Percentiles rank a stretch among this genome's conserved stretches.
phyloP scores from a whole-genome alignment of 2,888 invertebrate genomes.

The Agonopterix arenella region DNA sequence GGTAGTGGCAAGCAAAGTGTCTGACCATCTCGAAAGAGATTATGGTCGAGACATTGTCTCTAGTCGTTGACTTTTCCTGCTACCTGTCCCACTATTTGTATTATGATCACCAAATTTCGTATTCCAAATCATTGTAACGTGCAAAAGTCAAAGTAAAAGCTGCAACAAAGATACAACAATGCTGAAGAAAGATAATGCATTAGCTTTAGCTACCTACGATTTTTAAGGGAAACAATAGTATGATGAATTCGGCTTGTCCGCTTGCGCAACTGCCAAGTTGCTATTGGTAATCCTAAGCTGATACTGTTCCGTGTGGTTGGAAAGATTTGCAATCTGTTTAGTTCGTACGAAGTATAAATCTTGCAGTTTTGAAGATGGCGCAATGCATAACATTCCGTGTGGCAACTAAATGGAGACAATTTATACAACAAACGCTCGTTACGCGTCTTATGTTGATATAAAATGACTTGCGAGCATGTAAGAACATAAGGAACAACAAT shows the following conservation, averaged over 20 bases:
- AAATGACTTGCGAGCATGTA: too few species aligned
- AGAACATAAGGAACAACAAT: too few species aligned
- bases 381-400: too few species aligned
- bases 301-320: slow-evolving; percentile 11
- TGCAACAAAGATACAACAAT: neutral
- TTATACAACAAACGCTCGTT: too few species aligned
- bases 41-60: too few species aligned
- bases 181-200: neutral
- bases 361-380: too few species aligned
- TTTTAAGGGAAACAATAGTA: slow-evolving; percentile 8
- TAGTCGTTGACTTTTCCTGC: too few species aligned
- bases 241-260: slow-evolving; percentile 6
- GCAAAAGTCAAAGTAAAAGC: neutral
- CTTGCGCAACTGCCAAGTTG: slow-evolving; percentile 9
- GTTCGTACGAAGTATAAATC: neutral
- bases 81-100: too few species aligned
- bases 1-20: too few species aligned
- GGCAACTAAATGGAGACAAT: neutral
- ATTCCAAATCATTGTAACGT: slow-evolving; percentile 1
- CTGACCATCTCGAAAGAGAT: too few species aligned
- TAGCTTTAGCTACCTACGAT: neutral
- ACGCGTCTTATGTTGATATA: too few species aligned
- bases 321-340: slow-evolving; percentile 1
- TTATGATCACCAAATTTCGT: too few species aligned
- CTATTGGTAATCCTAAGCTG: slow-evolving; percentile 1